These are phyloP conservation scores for Neoitamus cyanurus DNA, from an alignment of 2,888 invertebrate species.

Conservation along the genomic window DNA sequence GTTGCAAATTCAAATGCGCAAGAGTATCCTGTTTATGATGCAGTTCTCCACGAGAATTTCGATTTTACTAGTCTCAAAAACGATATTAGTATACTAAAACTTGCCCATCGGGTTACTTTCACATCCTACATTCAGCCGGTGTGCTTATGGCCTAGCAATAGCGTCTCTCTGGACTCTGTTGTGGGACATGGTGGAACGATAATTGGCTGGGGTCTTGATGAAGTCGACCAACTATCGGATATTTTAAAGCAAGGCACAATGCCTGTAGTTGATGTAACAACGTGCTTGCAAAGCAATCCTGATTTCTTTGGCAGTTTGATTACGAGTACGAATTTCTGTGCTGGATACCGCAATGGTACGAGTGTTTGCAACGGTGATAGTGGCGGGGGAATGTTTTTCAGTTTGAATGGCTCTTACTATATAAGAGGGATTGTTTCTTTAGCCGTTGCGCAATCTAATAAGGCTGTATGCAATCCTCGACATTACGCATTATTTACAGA, in stretches of 20 bases:
- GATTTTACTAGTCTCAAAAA: conserved; percentile 51
- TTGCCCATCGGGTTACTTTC: conserved; percentile 59
- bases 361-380: conserved; percentile 70
- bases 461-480: conserved; percentile 65
- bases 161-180: conserved; percentile 41
- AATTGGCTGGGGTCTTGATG: conserved; percentile 65
- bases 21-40: conserved; percentile 56
- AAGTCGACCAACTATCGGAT: conserved; percentile 57
- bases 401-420: conserved; percentile 42
- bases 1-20: conserved; percentile 61
- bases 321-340: conserved; percentile 50
- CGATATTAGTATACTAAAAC: conserved; percentile 63
- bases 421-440: conserved; percentile 54
- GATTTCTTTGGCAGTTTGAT: conserved; percentile 50
- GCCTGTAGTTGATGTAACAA: conserved; percentile 60
- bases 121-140: conserved; percentile 64
- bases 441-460: conserved; percentile 54
- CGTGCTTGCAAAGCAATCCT: conserved; percentile 57
- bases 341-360: conserved; percentile 57
- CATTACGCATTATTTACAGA: conserved; percentile 68
- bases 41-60: conserved; percentile 44
- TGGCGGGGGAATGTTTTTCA: conserved; percentile 67
- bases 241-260: conserved; percentile 59
- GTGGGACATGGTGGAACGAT: conserved; percentile 55
- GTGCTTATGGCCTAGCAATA: conserved; percentile 61